Base-by-base conservation (phyloP, 2,797 vertebrate species). In the Rallus crepitans region DNA sequence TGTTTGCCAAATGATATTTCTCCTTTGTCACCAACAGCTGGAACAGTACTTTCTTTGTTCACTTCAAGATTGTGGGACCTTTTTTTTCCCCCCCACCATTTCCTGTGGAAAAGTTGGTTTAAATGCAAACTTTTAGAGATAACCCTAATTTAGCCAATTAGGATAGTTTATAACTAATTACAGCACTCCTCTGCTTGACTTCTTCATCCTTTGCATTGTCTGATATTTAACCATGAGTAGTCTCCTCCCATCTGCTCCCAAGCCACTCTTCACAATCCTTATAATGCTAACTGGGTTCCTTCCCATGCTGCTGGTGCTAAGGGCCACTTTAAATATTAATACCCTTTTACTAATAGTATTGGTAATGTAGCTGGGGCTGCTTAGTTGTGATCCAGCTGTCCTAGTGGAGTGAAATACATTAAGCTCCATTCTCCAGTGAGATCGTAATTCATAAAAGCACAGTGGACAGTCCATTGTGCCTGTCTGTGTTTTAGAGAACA, bases 261-360 rank as follows among this genome's bases (percentile, higher is more conserved):
- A 90, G 78, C 48, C 21, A 39, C 37, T 78, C 89, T 78, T 89
- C 78, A 52, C 20, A 37, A 18, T 50, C 35, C 31, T 73, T 75
- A 10, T 20, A 47, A 30, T 63, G 63, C 78, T 87, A 72, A 63
- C 52, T 73, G 33, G 19, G 20, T 52, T 91, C 16, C 40, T 93
- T 91, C 57, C 56, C 25, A 63, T 0, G 0, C 57, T 42, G n/a
- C n/a, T 60, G 39, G 47, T 21, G 28, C 78, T 83, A 83, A 89
- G 4, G 7, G n/a, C 35, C 12, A 6, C 59, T 91, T 91, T 91
- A 96, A 91, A 87, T 94, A 94, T 80, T 91, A 94, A 95, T 73
- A 76, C 18, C 1, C 37, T 77, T 91, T 93, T 63, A 42, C 50
- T 93, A 84, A 84, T 95, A 76, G 42, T 66, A 61, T 77, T 96